Evolutionary conservation across 2,113 vertebrate genomes (phyloP).

Genomic region (Sorex fumeus): DNA sequence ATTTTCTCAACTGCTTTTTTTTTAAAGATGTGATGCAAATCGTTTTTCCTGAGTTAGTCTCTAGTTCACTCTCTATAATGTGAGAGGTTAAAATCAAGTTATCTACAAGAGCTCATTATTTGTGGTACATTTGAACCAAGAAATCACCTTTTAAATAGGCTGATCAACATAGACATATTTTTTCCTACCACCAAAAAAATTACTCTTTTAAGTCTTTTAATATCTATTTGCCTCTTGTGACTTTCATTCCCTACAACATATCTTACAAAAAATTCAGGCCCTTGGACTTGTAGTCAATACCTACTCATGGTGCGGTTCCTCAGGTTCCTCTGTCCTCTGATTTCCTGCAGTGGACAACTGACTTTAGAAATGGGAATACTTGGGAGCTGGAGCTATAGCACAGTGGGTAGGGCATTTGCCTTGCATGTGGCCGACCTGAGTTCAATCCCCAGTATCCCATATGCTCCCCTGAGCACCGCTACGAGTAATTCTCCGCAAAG

Average conservation of each 20-base stretch:
- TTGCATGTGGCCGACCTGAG: too few species aligned
- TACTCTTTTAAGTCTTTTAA: neutral
- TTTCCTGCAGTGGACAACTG: neutral
- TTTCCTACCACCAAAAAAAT: neutral
- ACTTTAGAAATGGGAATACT: neutral
- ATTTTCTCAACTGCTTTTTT: neutral
- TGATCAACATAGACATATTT: neutral
- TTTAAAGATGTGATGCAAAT: neutral
- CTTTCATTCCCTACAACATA: neutral
- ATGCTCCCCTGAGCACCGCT: too few species aligned
- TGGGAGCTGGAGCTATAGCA: too few species aligned
- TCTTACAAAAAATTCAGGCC: neutral
- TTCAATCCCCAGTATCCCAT: too few species aligned
- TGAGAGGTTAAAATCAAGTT: neutral
- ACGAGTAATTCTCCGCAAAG: neutral
- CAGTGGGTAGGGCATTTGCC: too few species aligned
- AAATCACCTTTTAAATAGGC: conserved; percentile 34
- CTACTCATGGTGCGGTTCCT: neutral
- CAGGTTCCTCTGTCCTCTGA: neutral
- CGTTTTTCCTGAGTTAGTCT: neutral
- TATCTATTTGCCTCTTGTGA: neutral
- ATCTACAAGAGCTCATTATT: neutral
- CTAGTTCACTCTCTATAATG: neutral
- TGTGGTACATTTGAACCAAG: conserved; percentile 20
- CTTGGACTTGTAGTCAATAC: neutral